Evolutionary conservation across 2,113 vertebrate genomes (phyloP), one percentile per base, ranked within the genome.

Genomic region (Podarcis cretensis): DNA sequence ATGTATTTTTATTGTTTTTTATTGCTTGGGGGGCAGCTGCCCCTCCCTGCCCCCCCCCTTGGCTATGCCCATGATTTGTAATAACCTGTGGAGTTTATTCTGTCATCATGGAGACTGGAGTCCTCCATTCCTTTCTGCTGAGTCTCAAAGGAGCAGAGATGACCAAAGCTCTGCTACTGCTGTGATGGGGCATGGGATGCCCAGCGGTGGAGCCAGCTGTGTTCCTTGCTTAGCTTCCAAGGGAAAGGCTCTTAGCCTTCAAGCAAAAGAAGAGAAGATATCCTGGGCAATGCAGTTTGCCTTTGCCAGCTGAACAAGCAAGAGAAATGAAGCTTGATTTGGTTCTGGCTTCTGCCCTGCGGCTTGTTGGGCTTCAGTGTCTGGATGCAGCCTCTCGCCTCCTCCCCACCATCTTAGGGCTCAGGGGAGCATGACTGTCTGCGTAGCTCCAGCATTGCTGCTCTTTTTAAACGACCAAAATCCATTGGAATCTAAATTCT

Each of bases 41-140:
- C 18, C 59, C 18, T 59, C 16, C 59, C 59, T 63, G 59, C 59
- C 59, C 13, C 18, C 21, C 23, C 66, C 32, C n/a, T 2, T 97
- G 89, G 9, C 48, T 48, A 48, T 9, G 8, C 48, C 48, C 48
- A 10, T 48, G 48, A 95, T 96, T 97, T 97, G 97, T 97, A 98
- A 98, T 98, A 98, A 98, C 98, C 96, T 97, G 98, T 97, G 97
- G 97, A 97, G 97, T 96, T 97, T 95, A 91, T 94, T 95, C 95
- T 96, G 98, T 98, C 98, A 97, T 98, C 97, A 98, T 98, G 97
- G 98, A 97, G 97, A 98, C 97, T 91, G 87, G 92, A 93, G 97
- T 97, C 97, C 96, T 97, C 97, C 97, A 97, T 97, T 98, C 97
- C 97, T 98, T 98, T 97, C 98, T 98, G 98, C 95, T 96, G 97